phyloP scores from a whole-genome alignment of 2,113 vertebrate genomes.

The Sminthopsis crassicaudata region DNA sequence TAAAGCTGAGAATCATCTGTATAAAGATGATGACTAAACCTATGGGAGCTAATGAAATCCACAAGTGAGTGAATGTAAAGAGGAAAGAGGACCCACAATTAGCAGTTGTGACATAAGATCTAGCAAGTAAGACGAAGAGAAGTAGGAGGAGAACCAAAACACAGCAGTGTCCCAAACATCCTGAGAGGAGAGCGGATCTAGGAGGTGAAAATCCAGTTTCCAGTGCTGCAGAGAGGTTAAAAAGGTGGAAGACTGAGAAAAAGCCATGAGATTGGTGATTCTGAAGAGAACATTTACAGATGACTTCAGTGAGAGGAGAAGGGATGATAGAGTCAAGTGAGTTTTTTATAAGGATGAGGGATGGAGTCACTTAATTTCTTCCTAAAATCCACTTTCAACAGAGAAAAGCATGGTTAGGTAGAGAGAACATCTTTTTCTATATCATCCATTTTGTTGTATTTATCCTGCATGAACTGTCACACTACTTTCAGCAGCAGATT shows the following conservation, averaged over 20 bases:
- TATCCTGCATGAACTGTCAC: not conserved
- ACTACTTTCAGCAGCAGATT: not conserved
- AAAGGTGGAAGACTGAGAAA: not conserved
- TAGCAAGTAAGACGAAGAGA: not conserved
- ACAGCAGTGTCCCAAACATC: not conserved
- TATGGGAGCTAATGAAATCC: not conserved
- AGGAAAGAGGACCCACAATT: not conserved
- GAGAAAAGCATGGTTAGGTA: not conserved
- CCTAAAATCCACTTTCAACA: not conserved
- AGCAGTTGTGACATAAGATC: not conserved
- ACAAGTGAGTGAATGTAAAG: not conserved
- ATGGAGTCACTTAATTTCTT: not conserved
- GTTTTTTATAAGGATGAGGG: not conserved
- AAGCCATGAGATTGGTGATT: not conserved
- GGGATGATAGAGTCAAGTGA: not conserved
- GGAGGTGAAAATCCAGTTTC: too few relatives aligned
- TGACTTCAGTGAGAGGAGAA: not conserved
- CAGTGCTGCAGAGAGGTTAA: not conserved
- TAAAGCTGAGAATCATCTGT: not conserved
- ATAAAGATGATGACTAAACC: not conserved
- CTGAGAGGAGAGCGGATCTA: not conserved
- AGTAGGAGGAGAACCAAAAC: not conserved
- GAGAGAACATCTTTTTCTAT: not conserved
- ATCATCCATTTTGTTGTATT: not conserved
- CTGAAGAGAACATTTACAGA: not conserved